A percentile compares a stretch with the other conserved stretches of the same genome.
phyloP scores from a whole-genome alignment of 2,797 vertebrate species.

The Muraenolepis orangiensis region DNA sequence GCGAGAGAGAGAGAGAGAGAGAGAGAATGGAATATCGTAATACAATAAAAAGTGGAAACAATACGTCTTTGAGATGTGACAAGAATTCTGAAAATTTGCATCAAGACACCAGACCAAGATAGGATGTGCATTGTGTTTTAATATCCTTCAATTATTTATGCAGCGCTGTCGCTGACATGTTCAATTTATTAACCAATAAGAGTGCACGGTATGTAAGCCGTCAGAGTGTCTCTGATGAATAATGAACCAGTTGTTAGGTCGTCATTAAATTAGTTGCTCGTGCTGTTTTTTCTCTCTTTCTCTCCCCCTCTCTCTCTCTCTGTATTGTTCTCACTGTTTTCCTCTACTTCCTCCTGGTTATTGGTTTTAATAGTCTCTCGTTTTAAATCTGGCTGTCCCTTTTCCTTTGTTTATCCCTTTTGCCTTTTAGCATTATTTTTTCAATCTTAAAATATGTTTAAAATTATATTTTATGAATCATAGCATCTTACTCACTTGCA shows the following conservation, averaged over 20 bases:
- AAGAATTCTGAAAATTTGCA: background rate
- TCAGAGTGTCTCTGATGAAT: slow-evolving; percentile 30
- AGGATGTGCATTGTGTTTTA: background rate
- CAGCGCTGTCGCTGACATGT: slow-evolving; percentile 18
- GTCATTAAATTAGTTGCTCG: slow-evolving; percentile 12
- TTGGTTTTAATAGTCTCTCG: background rate
- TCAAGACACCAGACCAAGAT: background rate
- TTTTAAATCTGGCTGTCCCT: background rate
- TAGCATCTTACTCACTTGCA: background rate
- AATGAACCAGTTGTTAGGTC: slow-evolving; percentile 24
- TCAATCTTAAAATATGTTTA: background rate
- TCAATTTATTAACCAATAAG: slow-evolving; percentile 27
- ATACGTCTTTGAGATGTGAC: background rate
- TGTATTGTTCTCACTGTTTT: background rate
- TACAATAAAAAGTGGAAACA: background rate
- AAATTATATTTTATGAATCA: background rate
- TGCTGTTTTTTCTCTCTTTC: slow-evolving; percentile 15
- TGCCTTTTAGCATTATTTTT: background rate
- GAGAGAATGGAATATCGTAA: background rate
- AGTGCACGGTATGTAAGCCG: slow-evolving; percentile 13
- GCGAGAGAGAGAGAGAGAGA: background rate
- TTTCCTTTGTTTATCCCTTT: too few relatives aligned
- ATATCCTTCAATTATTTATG: background rate
- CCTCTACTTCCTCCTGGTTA: slow-evolving; percentile 7
- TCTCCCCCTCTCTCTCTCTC: background rate